Evolutionary conservation across 1,140 invertebrate species (phyloP).

Genomic region (Artemia franciscana): DNA sequence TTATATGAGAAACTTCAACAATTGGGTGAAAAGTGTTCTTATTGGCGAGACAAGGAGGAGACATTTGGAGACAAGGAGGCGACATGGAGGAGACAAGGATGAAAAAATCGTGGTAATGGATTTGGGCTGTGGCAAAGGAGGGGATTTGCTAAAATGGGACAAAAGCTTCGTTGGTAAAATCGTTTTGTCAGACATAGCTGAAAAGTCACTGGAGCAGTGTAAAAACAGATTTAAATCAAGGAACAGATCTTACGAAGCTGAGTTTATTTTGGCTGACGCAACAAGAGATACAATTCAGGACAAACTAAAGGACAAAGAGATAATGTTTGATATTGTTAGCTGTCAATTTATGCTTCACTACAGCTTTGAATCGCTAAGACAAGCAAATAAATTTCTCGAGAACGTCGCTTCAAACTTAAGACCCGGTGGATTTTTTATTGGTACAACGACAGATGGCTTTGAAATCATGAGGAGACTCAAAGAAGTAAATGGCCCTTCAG

Average conservation of each 20-base stretch:
- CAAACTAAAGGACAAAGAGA: constrained; percentile 41
- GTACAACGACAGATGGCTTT: constrained; percentile 77
- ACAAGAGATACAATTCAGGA: constrained; percentile 49
- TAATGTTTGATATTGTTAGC: constrained; percentile 67
- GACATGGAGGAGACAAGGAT: too few species aligned
- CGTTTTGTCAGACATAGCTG: constrained; percentile 87
- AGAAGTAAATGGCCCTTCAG: too few species aligned
- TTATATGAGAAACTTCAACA: constrained; percentile 88
- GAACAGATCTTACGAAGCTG: constrained; percentile 39
- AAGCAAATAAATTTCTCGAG: constrained; percentile 72
- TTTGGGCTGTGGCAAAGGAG: constrained; percentile 70
- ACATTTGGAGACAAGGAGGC: too few species aligned
- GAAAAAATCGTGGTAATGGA: constrained; percentile 27
- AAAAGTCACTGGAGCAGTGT: constrained; percentile 66
- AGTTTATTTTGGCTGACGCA: constrained; percentile 78
- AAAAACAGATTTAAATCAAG: constrained; percentile 24
- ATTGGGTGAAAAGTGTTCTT: constrained; percentile 91
- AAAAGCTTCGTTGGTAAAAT: constrained; percentile 56
- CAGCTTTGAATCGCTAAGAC: constrained; percentile 72
- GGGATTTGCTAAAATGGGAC: constrained; percentile 85
- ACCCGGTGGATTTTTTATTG: constrained; percentile 83
- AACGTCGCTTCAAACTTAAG: constrained; percentile 73
- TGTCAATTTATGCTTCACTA: constrained; percentile 97
- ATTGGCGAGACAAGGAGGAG: too few species aligned
- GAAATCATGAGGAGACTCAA: too few species aligned